Evolutionary conservation across 2,888 invertebrate species (phyloP).

Genomic region (Pterobdella sp.): DNA sequence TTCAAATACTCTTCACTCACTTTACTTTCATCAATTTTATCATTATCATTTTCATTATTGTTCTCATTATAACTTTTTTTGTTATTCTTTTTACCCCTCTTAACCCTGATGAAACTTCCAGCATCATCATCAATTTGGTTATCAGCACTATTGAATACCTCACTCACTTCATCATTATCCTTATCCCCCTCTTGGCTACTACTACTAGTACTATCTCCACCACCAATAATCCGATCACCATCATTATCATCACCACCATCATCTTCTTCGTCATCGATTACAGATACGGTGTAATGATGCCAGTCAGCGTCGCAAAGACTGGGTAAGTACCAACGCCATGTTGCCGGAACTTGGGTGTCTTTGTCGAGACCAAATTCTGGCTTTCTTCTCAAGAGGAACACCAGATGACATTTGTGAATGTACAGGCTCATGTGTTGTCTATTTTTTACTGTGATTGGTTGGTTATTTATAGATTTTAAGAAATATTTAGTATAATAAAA

Average conservation of each 20-base stretch:
- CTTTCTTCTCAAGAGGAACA: slow-evolving; percentile 79
- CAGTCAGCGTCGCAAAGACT: slow-evolving; percentile 91
- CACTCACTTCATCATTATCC: neutral
- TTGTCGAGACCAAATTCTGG: slow-evolving; percentile 50
- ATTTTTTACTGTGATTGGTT: slow-evolving; percentile 81
- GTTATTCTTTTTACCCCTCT: neutral
- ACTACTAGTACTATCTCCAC: neutral
- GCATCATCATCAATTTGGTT: neutral
- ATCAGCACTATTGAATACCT: too few relatives aligned
- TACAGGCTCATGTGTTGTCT: slow-evolving; percentile 96
- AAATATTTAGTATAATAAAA: too few relatives aligned
- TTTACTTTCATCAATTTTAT: neutral
- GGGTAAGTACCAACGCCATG: slow-evolving; percentile 94
- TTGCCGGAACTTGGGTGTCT: slow-evolving; percentile 70
- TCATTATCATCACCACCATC: neutral
- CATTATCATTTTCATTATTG: neutral
- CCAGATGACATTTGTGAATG: slow-evolving; percentile 90
- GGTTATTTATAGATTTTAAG: too few relatives aligned
- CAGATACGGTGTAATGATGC: slow-evolving; percentile 93
- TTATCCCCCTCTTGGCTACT: neutral
- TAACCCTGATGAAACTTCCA: neutral
- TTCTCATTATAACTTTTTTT: neutral
- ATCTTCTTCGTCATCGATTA: slow-evolving; percentile 47
- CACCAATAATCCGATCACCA: neutral
- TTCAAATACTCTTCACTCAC: neutral